These are phyloP conservation scores for Cremastinae sp. DNA, from an alignment of 2,888 invertebrate species.

Conservation along the genomic window DNA sequence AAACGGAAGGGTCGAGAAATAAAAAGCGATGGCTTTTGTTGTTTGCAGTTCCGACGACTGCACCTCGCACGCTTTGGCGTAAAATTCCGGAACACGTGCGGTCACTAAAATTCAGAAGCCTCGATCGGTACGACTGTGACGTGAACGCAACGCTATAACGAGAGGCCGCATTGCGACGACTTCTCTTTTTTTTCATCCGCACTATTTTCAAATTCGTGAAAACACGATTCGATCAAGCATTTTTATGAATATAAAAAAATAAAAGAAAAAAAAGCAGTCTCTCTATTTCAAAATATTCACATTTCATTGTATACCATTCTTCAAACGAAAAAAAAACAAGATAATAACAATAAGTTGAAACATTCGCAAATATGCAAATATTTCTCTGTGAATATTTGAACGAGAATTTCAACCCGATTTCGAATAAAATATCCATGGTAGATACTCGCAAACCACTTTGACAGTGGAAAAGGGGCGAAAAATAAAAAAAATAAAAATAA, in stretches of 20 bases:
- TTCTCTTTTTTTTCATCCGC: conserved; percentile 19
- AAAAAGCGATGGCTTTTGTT: conserved; percentile 12
- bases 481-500: neutral
- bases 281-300: no score
- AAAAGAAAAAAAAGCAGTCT: no score
- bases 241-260: no score
- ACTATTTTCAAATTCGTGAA: neutral
- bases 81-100: conserved; percentile 46
- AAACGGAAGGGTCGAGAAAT: conserved; percentile 10
- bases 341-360: no score
- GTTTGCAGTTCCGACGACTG: conserved; percentile 30
- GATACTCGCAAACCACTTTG: no score
- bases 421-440: no score
- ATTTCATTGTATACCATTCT: no score
- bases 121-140: conserved; percentile 28
- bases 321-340: no score
- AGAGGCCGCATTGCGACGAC: conserved; percentile 38
- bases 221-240: neutral
- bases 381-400: neutral
- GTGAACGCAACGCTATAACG: conserved; percentile 29
- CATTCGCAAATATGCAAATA: neutral
- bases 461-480: no score
- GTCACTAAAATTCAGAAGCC: conserved; percentile 49
- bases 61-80: conserved; percentile 17
- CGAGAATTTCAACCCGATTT: neutral